Percentiles rank a stretch among this genome's conserved stretches.
phyloP scores from a whole-genome alignment of 2,113 vertebrate species.

The Serinus canaria region DNA sequence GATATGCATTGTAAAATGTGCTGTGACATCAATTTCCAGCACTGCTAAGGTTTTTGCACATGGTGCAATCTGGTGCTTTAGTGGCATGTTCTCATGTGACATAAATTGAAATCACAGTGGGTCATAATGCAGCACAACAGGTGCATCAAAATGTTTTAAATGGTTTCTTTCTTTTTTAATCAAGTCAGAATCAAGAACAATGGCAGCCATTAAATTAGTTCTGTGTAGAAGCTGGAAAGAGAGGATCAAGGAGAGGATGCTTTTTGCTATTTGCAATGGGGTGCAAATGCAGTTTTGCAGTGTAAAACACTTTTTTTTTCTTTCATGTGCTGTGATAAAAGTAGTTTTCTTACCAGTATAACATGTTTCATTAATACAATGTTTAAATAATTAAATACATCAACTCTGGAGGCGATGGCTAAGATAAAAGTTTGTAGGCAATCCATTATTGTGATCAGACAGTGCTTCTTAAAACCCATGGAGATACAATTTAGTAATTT shows the following conservation, averaged over 20 bases:
- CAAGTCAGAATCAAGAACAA: slow-evolving; percentile 69
- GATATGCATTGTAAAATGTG: background rate
- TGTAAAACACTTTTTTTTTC: slow-evolving; percentile 30
- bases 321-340: slow-evolving; percentile 66
- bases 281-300: slow-evolving; percentile 40
- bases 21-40: slow-evolving; percentile 26
- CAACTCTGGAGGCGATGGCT: slow-evolving; percentile 57
- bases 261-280: slow-evolving; percentile 45
- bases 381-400: slow-evolving; percentile 75
- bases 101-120: slow-evolving; percentile 59
- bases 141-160: slow-evolving; percentile 67
- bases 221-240: slow-evolving; percentile 59
- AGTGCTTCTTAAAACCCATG: slow-evolving; percentile 53
- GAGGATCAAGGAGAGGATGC: background rate
- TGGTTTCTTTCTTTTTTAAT: slow-evolving; percentile 19
- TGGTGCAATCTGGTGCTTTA: slow-evolving; percentile 19
- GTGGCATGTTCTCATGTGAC: slow-evolving; percentile 59
- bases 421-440: slow-evolving; percentile 74
- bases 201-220: slow-evolving; percentile 65
- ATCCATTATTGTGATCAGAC: slow-evolving; percentile 66
- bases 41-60: slow-evolving; percentile 22
- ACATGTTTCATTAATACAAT: slow-evolving; percentile 70
- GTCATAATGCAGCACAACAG: slow-evolving; percentile 66
- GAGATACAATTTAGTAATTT: slow-evolving; percentile 67
- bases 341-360: slow-evolving; percentile 57